Evolutionary conservation across 2,888 invertebrate species (phyloP), one percentile per base, ranked within the genome.

Genomic region (Nemotelus nigrinus): DNA sequence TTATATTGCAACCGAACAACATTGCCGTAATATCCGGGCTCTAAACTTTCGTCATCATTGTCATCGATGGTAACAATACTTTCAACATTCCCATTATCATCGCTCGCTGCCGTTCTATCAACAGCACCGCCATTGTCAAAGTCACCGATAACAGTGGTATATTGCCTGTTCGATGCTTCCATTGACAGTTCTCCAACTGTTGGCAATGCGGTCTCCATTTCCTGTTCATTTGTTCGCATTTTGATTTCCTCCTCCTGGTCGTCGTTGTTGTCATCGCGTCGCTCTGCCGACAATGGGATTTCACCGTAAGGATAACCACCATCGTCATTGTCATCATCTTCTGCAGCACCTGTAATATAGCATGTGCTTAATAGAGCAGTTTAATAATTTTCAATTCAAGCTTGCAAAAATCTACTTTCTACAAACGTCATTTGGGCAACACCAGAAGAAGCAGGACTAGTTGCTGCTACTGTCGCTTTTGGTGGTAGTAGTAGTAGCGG

Each of bases 1-100:
- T 58, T 78, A 55, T 82, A 81, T 10, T 72, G 72, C 8, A 41
- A 8, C 25, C 72, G 72, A 4, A 80, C 78, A 8, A 41, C 63
- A n/a, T 75, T 79, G 3, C 79, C 74, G 8, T 70, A 47, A 41
- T 74, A 75, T 47, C 74, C 60, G 8, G 65, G 76, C 57, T 80
- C 79, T 43, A 58, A 47, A 10, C 68, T 70, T 10, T 80, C 63
- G 43, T 72, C 45, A 39, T 10, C 50, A 68, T 75, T 63, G 47
- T 65, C 63, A 53, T 75, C 75, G 50, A 64, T 47, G 8, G 47
- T 43, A n/a, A 45, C 44, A 1, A 39, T 74, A 53, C 45, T 65
- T 60, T 77, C 72, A 3, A 47, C 47, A 2, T 39, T 68, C 47
- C 39, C 63, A 50, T 78, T 74, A 44, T 79, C 74, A 50, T 68